These are phyloP conservation scores for Gnathonemus longibarbis DNA, from an alignment of 2,113 vertebrate genomes.

Conservation along the genomic window DNA sequence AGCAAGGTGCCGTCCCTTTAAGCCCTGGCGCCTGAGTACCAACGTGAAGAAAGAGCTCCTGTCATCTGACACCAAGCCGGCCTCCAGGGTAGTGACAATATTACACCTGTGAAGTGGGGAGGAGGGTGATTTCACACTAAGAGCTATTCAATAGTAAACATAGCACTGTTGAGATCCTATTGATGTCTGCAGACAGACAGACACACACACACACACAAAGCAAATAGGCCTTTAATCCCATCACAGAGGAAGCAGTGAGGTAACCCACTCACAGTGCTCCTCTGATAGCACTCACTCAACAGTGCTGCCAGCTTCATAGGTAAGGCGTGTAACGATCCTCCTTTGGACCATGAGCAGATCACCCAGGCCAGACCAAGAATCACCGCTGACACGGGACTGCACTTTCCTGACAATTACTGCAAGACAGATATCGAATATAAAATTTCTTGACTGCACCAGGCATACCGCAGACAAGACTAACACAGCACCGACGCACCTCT, in stretches of 20 bases:
- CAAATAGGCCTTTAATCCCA: neutral
- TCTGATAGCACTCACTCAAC: neutral
- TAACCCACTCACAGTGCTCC: neutral
- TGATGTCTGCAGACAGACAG: neutral
- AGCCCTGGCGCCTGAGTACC: neutral
- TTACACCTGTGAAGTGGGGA: neutral
- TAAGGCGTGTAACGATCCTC: neutral
- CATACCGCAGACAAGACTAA: neutral
- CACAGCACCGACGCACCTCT: neutral
- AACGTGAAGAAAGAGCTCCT: neutral
- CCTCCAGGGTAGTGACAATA: neutral
- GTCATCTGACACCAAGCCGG: neutral
- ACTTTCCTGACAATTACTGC: neutral
- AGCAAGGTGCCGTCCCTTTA: neutral
- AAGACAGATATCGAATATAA: neutral
- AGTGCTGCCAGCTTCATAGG: neutral
- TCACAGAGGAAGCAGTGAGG: neutral
- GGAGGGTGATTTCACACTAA: neutral
- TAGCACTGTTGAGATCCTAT: neutral
- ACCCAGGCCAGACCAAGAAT: neutral
- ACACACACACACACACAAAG: neutral
- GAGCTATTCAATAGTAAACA: neutral
- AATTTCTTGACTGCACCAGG: neutral
- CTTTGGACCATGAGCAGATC: neutral
- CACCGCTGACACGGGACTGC: neutral